Base-by-base conservation (phyloP, 1,140 invertebrate species). In the Andricus grossulariae region DNA sequence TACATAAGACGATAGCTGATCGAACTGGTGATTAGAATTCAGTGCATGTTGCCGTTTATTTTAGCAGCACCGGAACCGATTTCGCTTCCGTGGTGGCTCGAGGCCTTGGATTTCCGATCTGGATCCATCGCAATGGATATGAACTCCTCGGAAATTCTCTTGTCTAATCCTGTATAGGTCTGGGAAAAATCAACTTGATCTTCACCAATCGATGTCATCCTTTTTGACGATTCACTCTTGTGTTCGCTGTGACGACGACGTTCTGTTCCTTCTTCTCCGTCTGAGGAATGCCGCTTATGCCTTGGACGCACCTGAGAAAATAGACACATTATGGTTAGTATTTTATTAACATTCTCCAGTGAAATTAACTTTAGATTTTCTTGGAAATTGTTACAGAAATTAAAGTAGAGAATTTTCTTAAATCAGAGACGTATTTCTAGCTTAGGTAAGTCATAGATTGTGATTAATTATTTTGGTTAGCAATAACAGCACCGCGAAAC, bases 101-200 rank as follows among this genome's bases (percentile, higher is more conserved):
- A 90, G 8, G 88, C 85, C 70, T 89, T 90, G 0, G 88, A 90
- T 78, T 90, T 90, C 74, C 88, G 86, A 25, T 91, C 91, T 0
- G 90, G 90, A 74, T 92, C 91, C 92, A 84, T 84, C 0, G 92
- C 91, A 13, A 92, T 92, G 8, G 92, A 91, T 54, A 94, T 94
- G 79, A 93, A 94, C 78, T 93, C 92, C 74, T 93, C 93, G 0
- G 93, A 93, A 19, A 93, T 92, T 80, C 90, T 92, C 52, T 93
- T 90, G 80, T 94, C 93, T 54, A 94, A 84, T n/a, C 93, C 93
- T 0, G 93, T 93, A 78, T 93, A 94, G 3, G 92, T 92, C 66
- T 89, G 90, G 3, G 92, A 88, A n/a, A 93, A 83, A 78, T 93
- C 91, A 0, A 89, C 80, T 71, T 90, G 88, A 71, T 91, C 88